phyloP scores from a whole-genome alignment of 2,113 vertebrate species.

The Hippocampus zosterae region DNA sequence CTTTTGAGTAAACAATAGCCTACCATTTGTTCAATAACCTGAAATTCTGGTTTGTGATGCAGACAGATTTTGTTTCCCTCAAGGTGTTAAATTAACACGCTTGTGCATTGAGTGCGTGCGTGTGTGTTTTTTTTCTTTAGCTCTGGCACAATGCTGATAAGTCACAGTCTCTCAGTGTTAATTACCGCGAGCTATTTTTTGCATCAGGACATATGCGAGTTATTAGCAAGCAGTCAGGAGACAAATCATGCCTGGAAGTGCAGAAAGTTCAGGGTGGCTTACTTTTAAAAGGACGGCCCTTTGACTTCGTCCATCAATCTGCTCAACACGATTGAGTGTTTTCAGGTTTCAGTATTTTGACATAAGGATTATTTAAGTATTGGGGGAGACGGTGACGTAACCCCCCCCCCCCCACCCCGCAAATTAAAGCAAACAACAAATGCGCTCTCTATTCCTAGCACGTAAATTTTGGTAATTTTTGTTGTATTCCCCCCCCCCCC shows the following conservation, averaged over 20 bases:
- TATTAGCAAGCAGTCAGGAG: background rate
- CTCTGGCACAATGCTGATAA: slow-evolving; percentile 1
- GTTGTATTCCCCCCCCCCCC: no score
- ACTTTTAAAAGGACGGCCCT: background rate
- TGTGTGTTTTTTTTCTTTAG: background rate
- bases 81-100: background rate
- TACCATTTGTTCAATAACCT: background rate
- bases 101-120: background rate
- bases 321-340: background rate
- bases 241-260: background rate
- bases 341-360: no score
- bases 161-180: background rate
- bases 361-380: no score
- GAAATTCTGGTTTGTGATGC: background rate
- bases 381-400: no score
- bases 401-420: no score
- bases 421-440: background rate
- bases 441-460: background rate
- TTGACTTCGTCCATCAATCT: background rate
- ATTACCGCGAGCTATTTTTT: background rate
- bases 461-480: background rate
- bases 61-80: background rate
- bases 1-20: background rate
- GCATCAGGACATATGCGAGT: background rate
- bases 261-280: background rate